Evolutionary conservation across 2,797 vertebrate species (phyloP).

Genomic region (Vireo griseus): DNA sequence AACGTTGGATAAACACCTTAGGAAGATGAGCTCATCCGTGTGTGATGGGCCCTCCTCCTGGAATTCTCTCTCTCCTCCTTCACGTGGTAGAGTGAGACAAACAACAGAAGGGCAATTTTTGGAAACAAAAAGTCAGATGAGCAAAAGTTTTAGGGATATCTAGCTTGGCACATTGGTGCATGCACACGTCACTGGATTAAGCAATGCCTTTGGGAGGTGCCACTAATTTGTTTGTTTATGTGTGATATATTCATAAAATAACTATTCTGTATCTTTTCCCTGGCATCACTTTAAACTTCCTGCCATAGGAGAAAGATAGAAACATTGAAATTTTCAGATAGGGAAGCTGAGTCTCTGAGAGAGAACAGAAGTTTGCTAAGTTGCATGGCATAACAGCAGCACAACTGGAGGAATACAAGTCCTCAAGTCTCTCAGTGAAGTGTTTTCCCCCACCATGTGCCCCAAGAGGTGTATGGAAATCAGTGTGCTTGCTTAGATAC

Average conservation of each 20-base stretch:
- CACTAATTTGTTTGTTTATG: not conserved
- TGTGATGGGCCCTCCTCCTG: not conserved
- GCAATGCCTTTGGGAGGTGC: rapidly evolving
- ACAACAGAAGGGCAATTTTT: not conserved
- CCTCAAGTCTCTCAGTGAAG: not conserved
- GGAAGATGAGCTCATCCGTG: not conserved
- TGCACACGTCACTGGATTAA: not conserved
- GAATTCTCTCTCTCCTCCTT: not conserved
- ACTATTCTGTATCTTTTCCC: not conserved
- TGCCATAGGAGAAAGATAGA: not conserved
- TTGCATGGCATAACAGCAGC: not conserved
- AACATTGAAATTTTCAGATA: not conserved
- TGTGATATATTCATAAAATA: not conserved
- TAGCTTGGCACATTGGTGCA: not conserved
- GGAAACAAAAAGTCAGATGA: not conserved
- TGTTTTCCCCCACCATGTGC: not conserved
- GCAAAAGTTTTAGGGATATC: not conserved
- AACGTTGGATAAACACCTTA: not conserved
- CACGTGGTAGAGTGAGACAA: not conserved
- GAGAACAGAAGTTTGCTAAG: not conserved
- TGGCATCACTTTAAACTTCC: not conserved
- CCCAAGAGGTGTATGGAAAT: not conserved
- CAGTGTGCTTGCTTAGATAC: not conserved
- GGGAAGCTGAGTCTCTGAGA: not conserved
- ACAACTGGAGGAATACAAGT: not conserved